Percentiles rank a stretch among this genome's conserved stretches.
phyloP scores from a whole-genome alignment of 2,797 vertebrate genomes.

The Acridotheres tristis region DNA sequence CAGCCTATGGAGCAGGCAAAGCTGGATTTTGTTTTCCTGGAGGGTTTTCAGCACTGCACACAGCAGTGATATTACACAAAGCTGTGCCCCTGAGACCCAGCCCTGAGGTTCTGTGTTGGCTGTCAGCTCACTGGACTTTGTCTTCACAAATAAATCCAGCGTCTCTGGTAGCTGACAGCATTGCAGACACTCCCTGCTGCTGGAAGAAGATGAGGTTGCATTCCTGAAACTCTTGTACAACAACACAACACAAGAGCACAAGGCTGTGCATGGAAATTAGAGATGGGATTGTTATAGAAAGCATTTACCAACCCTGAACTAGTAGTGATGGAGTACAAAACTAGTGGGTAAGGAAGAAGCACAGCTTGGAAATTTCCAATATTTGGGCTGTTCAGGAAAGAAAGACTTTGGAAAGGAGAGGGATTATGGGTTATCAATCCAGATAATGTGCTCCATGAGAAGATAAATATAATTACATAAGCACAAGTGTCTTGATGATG shows the following conservation, averaged over 20 bases:
- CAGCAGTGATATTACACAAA: not conserved
- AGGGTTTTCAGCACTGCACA: not conserved
- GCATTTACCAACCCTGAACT: not conserved
- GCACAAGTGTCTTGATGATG: not conserved
- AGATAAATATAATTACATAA: not conserved
- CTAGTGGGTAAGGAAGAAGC: not conserved
- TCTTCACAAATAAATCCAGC: not conserved
- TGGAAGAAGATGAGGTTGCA: not conserved
- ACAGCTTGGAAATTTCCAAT: not conserved
- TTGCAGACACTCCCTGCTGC: constrained; percentile 13
- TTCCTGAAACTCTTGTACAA: not conserved
- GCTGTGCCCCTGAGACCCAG: not conserved
- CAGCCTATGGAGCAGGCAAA: not conserved
- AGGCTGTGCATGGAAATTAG: not conserved
- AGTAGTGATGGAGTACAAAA: not conserved
- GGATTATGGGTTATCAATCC: not conserved
- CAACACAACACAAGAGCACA: not conserved
- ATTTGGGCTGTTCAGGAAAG: not conserved
- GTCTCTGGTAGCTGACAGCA: not conserved
- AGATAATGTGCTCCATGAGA: not conserved
- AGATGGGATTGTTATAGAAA: not conserved
- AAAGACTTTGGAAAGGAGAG: not conserved
- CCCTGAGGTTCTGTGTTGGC: not conserved
- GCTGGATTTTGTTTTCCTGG: not conserved
- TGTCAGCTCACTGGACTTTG: not conserved